Evolutionary conservation across 2,888 invertebrate genomes (phyloP).

Genomic region (Drosophila prostipennis): DNA sequence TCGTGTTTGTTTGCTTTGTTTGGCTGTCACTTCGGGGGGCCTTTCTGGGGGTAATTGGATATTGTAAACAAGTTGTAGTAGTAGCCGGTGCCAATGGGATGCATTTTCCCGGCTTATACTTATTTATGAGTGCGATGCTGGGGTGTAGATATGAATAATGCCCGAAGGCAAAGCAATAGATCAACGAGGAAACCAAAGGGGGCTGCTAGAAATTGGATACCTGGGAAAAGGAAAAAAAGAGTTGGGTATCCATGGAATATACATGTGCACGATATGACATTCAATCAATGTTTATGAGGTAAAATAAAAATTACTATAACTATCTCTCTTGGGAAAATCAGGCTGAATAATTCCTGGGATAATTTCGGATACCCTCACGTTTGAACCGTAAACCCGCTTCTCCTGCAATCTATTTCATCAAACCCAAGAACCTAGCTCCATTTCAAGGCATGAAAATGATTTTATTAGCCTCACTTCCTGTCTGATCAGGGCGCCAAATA

Average conservation of each 20-base stretch:
- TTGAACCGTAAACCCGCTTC: slow-evolving; percentile 54
- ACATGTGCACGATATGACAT: slow-evolving; percentile 9
- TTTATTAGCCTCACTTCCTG: slow-evolving; percentile 70
- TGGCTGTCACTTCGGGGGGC: slow-evolving; percentile 64
- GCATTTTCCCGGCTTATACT: slow-evolving; percentile 34
- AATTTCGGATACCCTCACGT: slow-evolving; percentile 43
- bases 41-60: slow-evolving; percentile 72
- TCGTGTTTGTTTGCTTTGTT: slow-evolving; percentile 38
- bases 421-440: slow-evolving; percentile 4
- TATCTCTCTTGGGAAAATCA: slow-evolving; percentile 9
- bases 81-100: slow-evolving; percentile 32
- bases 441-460: slow-evolving; percentile 24
- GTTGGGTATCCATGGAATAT: slow-evolving; percentile 1
- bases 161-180: slow-evolving; percentile 55
- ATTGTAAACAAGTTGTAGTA: slow-evolving; percentile 72
- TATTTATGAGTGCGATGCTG: slow-evolving; percentile 57
- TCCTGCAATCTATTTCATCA: slow-evolving; percentile 21
- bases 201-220: background rate
- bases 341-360: slow-evolving; percentile 7
- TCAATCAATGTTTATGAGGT: slow-evolving; percentile 7
- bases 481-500: slow-evolving; percentile 62
- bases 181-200: slow-evolving; percentile 31
- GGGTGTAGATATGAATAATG: slow-evolving; percentile 71
- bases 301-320: slow-evolving; percentile 5
- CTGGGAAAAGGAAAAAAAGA: background rate